These are phyloP conservation scores for Morbakka virulenta DNA, from an alignment of 30 jellyfish, hydroid and myxozoan genomes.

Conservation along the genomic window DNA sequence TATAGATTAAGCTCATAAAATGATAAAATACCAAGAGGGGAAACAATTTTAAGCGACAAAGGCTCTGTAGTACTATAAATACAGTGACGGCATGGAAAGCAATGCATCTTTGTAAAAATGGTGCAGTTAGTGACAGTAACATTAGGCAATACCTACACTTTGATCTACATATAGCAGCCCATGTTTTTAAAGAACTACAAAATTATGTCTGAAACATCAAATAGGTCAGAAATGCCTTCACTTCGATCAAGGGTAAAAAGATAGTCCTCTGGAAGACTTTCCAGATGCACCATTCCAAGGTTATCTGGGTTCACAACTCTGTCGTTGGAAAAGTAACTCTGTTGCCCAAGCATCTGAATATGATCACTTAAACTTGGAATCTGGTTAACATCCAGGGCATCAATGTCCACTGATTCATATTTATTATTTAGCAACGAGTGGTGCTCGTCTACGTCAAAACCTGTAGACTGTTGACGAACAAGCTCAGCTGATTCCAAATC, in stretches of 20 bases:
- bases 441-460: constrained; percentile 36
- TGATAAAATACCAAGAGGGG: too few relatives aligned
- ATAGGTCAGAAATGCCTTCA: constrained; percentile 89
- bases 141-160: too few relatives aligned
- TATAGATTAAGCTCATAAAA: too few relatives aligned
- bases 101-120: too few relatives aligned
- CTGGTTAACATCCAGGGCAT: not conserved
- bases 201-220: constrained; percentile 39
- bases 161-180: too few relatives aligned
- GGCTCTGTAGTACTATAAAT: too few relatives aligned
- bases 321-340: constrained; percentile 53
- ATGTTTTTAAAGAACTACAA: too few relatives aligned
- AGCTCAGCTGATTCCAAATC: constrained; percentile 20
- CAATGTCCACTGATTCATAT: not conserved
- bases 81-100: too few relatives aligned
- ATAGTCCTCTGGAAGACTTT: constrained; percentile 76
- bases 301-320: constrained; percentile 20
- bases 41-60: too few relatives aligned
- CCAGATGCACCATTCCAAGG: constrained; percentile 16
- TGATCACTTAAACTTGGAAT: constrained; percentile 10
- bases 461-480: constrained; percentile 52
- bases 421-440: not conserved
- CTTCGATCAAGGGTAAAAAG: constrained; percentile 66
- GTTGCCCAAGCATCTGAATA: constrained; percentile 25
- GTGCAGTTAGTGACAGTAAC: too few relatives aligned